Percentiles rank a stretch among this genome's conserved stretches.
These are phyloP conservation scores for Lanistes nyassanus DNA, from an alignment of 1,140 invertebrate genomes.

Conservation along the genomic window DNA sequence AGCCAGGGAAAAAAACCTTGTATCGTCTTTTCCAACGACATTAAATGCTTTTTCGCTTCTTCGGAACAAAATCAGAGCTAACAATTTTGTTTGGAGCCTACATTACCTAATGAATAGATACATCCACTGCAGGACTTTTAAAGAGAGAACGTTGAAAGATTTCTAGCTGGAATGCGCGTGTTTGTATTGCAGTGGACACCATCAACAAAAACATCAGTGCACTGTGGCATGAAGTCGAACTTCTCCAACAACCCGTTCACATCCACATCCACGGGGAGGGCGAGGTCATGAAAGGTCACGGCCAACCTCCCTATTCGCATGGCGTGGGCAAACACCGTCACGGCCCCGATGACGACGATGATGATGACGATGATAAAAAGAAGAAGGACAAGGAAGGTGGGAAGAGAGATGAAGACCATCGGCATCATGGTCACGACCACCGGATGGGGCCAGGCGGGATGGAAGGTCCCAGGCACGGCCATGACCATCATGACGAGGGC, in stretches of 20 bases:
- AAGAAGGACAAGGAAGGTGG: background rate
- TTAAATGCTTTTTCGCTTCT: too few species aligned
- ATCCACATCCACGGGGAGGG: conserved; percentile 26
- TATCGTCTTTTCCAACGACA: too few species aligned
- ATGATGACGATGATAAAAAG: background rate
- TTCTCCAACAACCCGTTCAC: conserved; percentile 16
- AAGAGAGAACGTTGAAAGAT: too few species aligned
- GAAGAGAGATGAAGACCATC: background rate
- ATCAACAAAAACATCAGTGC: conserved; percentile 14
- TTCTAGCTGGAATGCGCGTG: too few species aligned
- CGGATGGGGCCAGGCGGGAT: too few species aligned
- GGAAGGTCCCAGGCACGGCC: background rate
- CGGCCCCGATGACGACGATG: background rate
- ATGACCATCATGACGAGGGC: background rate
- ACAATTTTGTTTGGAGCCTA: too few species aligned
- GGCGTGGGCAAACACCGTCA: background rate
- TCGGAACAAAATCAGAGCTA: too few species aligned
- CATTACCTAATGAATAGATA: too few species aligned
- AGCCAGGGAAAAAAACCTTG: too few species aligned
- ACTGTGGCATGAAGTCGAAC: conserved; percentile 18
- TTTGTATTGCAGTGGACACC: conserved; percentile 11
- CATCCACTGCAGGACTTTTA: too few species aligned
- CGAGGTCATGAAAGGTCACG: background rate
- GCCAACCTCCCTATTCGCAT: background rate
- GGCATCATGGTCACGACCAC: background rate